Conservation (phyloP, 2,888 invertebrate species). For the Drosophila formosana region DNA sequence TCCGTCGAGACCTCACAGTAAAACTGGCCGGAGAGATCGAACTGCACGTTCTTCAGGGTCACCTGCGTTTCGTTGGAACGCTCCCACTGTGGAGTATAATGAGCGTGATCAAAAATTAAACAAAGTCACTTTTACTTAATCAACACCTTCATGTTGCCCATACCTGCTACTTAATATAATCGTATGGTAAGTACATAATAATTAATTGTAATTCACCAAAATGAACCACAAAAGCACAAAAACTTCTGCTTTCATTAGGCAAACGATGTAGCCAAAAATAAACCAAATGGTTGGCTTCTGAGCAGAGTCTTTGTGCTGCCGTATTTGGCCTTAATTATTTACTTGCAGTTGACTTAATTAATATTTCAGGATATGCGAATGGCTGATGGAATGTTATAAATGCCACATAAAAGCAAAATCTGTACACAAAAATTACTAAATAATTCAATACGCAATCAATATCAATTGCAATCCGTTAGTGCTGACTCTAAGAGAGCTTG, state of each 20-base stretch:
- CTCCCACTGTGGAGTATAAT: constrained; percentile 75
- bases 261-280: constrained; percentile 13
- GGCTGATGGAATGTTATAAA: constrained; percentile 4
- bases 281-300: constrained; percentile 2
- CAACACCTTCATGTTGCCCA: background rate
- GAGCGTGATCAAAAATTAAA: background rate
- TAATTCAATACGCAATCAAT: background rate
- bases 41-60: constrained; percentile 90
- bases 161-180: background rate
- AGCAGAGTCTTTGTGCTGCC: background rate
- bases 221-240: constrained; percentile 10
- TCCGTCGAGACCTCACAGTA: constrained; percentile 93
- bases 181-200: constrained; percentile 8
- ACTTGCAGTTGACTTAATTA: background rate
- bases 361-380: background rate
- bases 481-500: background rate
- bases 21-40: constrained; percentile 92
- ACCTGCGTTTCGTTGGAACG: constrained; percentile 84
- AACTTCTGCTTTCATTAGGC: constrained; percentile 4
- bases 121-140: background rate
- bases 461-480: background rate
- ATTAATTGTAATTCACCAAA: constrained; percentile 18
- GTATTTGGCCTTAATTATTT: constrained; percentile 4
- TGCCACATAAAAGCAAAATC: background rate
- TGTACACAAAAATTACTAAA: constrained; percentile 5